These are phyloP conservation scores for Addax nasomaculatus DNA, from an alignment of 2,113 vertebrate genomes.

Conservation along the genomic window DNA sequence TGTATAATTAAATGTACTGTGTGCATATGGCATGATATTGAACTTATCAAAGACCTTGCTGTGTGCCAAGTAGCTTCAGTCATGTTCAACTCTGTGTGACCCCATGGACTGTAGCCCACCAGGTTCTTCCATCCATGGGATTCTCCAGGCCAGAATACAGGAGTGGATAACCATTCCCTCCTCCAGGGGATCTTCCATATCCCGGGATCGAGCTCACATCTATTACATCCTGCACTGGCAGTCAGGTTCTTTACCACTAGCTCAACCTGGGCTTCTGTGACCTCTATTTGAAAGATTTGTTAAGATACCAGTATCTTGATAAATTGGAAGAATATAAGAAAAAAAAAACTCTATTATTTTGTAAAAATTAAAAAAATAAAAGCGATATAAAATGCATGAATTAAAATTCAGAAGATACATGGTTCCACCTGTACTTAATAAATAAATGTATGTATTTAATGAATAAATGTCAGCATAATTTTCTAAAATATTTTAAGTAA, in stretches of 20 bases:
- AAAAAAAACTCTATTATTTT: background rate
- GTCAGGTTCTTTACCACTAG: background rate
- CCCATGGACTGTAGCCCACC: background rate
- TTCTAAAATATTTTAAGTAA: background rate
- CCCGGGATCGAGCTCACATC: background rate
- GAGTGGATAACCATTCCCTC: background rate
- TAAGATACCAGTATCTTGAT: background rate
- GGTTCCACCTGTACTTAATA: fast-evolving
- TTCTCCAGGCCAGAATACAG: background rate
- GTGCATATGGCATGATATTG: background rate
- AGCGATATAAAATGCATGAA: background rate
- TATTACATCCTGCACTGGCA: background rate
- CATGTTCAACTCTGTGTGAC: background rate
- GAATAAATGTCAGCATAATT: background rate
- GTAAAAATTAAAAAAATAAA: background rate
- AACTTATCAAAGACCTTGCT: background rate
- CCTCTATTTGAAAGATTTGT: background rate
- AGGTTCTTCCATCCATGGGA: background rate
- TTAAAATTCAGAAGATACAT: background rate
- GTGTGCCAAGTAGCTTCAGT: background rate
- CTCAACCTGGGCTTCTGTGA: background rate
- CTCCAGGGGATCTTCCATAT: background rate
- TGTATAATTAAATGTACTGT: background rate
- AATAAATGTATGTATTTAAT: background rate
- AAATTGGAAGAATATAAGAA: background rate